These are phyloP conservation scores for Drosophila stalkeri DNA, from an alignment of 2,888 invertebrate species.

Conservation along the genomic window DNA sequence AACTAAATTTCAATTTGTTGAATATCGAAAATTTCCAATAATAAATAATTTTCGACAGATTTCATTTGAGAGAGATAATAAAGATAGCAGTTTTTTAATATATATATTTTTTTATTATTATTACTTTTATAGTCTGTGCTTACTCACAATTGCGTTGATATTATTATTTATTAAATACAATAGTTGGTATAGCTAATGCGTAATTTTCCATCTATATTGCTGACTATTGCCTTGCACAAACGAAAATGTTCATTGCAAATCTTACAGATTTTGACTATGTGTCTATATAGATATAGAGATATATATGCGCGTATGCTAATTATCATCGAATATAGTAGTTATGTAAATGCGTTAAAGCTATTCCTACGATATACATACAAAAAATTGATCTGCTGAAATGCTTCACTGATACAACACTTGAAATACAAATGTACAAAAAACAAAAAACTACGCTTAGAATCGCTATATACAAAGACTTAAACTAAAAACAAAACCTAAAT, in stretches of 20 bases:
- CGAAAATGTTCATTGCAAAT: conserved; percentile 60
- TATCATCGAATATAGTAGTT: conserved; percentile 29
- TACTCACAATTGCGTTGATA: conserved; percentile 9
- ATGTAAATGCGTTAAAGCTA: conserved; percentile 43
- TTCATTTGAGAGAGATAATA: no score
- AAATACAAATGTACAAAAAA: conserved; percentile 51
- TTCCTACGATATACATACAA: conserved; percentile 41
- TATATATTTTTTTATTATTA: conserved; percentile 50
- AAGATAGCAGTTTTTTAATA: background rate
- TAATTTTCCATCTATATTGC: conserved; percentile 53
- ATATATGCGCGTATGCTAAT: conserved; percentile 12
- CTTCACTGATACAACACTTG: conserved; percentile 66
- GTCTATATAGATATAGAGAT: conserved; percentile 23
- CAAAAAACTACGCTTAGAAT: conserved; percentile 12
- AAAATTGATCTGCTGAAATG: conserved; percentile 55
- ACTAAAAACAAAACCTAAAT: conserved; percentile 13
- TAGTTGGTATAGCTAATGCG: conserved; percentile 49
- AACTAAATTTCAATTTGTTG: no score
- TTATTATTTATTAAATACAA: conserved; percentile 41
- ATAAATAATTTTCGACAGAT: no score
- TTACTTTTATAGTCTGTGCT: conserved; percentile 51
- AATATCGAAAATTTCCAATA: no score
- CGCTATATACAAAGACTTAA: conserved; percentile 45
- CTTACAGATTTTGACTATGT: conserved; percentile 76
- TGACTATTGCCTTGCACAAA: conserved; percentile 65